Conservation (phyloP, 2,888 invertebrate species). For the Spilarctia lutea region DNA sequence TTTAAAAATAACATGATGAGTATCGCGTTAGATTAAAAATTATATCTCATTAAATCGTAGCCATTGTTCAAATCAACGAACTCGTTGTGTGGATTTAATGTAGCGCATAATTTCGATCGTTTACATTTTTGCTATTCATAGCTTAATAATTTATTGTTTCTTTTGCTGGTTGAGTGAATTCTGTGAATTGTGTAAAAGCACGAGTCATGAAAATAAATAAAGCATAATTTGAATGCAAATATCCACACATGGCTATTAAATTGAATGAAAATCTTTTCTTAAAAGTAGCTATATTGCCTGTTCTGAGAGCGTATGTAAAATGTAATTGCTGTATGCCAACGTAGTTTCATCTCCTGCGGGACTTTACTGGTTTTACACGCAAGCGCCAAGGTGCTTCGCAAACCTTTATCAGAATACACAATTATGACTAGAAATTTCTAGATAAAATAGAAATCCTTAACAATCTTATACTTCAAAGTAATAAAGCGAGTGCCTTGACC, state of each 20-base stretch:
- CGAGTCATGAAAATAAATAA: constrained; percentile 41
- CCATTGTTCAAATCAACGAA: constrained; percentile 26
- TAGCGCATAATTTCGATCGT: constrained; percentile 30
- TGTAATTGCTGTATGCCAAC: constrained; percentile 77
- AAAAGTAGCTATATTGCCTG: constrained; percentile 65
- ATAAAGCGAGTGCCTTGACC: constrained; percentile 25
- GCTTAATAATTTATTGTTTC: constrained; percentile 22
- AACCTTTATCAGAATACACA: constrained; percentile 35
- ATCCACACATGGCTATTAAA: constrained; percentile 58
- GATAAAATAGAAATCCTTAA: constrained; percentile 12
- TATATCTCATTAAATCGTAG: constrained; percentile 23
- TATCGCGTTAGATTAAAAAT: constrained; percentile 14
- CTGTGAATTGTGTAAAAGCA: constrained; percentile 27
- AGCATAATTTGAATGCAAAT: constrained; percentile 35
- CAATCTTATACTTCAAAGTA: constrained; percentile 35
- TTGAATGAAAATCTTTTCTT: constrained; percentile 64
- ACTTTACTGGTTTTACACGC: constrained; percentile 56
- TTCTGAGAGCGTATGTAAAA: constrained; percentile 71
- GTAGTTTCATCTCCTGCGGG: constrained; percentile 66
- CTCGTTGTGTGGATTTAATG: constrained; percentile 25
- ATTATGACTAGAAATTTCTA: constrained; percentile 18
- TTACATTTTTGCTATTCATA: constrained; percentile 29
- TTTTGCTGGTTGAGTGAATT: constrained; percentile 21
- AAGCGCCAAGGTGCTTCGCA: constrained; percentile 53
- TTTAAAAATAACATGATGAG: neutral